Evolutionary conservation across 2,888 invertebrate species (phyloP).

Genomic region (Eupithecia abbreviata): DNA sequence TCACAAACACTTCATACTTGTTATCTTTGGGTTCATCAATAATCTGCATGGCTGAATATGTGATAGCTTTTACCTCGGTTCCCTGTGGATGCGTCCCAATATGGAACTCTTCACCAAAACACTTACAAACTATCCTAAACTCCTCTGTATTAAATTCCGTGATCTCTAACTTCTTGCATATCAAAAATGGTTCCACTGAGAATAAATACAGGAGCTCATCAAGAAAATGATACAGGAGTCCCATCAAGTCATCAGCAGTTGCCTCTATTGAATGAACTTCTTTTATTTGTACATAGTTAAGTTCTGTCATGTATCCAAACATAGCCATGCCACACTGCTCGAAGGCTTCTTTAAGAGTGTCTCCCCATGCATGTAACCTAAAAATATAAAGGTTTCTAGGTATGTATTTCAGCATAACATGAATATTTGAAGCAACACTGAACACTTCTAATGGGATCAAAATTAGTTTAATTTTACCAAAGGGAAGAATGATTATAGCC

Average conservation of each 20-base stretch:
- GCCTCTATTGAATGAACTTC: constrained; percentile 93
- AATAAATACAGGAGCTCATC: constrained; percentile 97
- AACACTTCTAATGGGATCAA: background rate
- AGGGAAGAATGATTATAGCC: background rate
- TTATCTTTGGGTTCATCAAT: constrained; percentile 88
- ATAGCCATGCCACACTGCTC: constrained; percentile 98
- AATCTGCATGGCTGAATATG: constrained; percentile 99
- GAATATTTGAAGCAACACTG: background rate
- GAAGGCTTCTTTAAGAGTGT: constrained; percentile 93
- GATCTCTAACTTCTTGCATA: constrained; percentile 94
- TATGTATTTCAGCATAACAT: background rate
- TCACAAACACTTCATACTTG: constrained; percentile 96
- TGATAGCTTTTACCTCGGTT: constrained; percentile 99
- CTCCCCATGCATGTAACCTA: constrained; percentile 97
- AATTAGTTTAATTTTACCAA: background rate
- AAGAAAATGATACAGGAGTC: constrained; percentile 95
- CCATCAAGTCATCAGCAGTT: constrained; percentile 93
- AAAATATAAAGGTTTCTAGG: constrained; percentile 31
- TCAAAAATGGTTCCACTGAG: constrained; percentile 94
- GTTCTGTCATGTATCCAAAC: constrained; percentile 99
- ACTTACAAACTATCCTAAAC: constrained; percentile 90
- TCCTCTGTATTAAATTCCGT: constrained; percentile 93
- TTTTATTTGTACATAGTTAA: constrained; percentile 91
- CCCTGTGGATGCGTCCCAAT: constrained; percentile 98
- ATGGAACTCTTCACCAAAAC: constrained; percentile 97